These are phyloP conservation scores for Recurvirostra avosetta DNA, from an alignment of 2,113 vertebrate genomes.

Conservation along the genomic window DNA sequence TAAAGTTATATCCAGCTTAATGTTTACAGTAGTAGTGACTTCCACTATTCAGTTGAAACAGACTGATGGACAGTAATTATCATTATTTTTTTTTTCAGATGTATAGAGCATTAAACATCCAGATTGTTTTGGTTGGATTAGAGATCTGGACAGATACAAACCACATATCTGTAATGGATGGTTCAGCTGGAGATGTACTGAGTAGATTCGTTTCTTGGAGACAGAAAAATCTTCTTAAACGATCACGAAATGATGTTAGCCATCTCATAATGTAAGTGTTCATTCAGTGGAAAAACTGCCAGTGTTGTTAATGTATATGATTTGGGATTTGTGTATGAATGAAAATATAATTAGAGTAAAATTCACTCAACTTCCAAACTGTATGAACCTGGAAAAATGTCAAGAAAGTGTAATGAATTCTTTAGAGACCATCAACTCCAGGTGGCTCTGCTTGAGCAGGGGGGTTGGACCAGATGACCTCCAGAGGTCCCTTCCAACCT, in stretches of 20 bases:
- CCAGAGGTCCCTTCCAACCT: not conserved
- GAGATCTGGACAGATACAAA: conserved; percentile 77
- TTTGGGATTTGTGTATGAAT: not conserved
- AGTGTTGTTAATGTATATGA: not conserved
- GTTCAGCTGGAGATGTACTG: conserved; percentile 74
- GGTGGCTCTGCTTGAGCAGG: not conserved
- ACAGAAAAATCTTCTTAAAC: conserved; percentile 37
- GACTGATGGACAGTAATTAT: not conserved
- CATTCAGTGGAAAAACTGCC: not conserved
- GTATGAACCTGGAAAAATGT: not conserved
- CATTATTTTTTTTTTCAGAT: conserved; percentile 67
- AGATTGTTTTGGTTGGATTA: conserved; percentile 80
- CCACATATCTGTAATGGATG: conserved; percentile 68
- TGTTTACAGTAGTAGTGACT: not conserved
- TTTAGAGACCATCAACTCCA: not conserved
- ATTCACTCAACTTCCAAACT: not conserved
- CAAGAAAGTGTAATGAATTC: not conserved
- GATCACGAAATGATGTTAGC: conserved; percentile 71
- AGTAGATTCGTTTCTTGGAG: conserved; percentile 79
- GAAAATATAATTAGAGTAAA: not conserved
- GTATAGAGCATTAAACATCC: conserved; percentile 82
- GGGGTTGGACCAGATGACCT: not conserved
- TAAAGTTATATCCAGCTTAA: not conserved
- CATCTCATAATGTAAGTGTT: conserved; percentile 84
- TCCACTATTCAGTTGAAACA: not conserved